Conservation (phyloP, 1,140 invertebrate species). For the Palaemon carinicauda region DNA sequence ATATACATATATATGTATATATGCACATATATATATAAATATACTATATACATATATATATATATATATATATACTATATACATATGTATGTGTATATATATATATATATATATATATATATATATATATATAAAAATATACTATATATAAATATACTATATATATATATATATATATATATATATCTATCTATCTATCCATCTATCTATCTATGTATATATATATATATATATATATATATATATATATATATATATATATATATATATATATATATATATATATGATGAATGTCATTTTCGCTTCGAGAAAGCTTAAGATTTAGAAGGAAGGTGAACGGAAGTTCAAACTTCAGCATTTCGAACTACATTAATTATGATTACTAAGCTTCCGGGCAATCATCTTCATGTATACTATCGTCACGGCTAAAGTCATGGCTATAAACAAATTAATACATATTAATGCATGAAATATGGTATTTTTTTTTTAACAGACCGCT, state of each 20-base stretch:
- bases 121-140: constrained; percentile 2
- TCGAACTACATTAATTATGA: too few species aligned
- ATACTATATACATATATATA: not conserved
- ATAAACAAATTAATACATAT: too few species aligned
- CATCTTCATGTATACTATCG: too few species aligned
- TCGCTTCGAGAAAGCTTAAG: too few species aligned
- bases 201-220: not conserved
- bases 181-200: not conserved
- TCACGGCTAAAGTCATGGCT: too few species aligned
- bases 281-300: too few species aligned
- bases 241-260: constrained; percentile 10
- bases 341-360: too few species aligned
- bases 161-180: constrained; percentile 17
- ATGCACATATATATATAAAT: not conserved
- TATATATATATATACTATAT: constrained; percentile 6
- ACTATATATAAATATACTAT: constrained; percentile 14
- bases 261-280: constrained; percentile 11
- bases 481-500: too few species aligned
- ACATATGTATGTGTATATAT: not conserved
- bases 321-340: too few species aligned
- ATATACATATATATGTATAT: not conserved
- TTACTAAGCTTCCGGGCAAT: too few species aligned
- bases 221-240: constrained; percentile 11
- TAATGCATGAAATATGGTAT: too few species aligned
- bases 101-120: constrained; percentile 4